Conservation (phyloP, 2,797 vertebrate species). For the Margarornis squamiger region DNA sequence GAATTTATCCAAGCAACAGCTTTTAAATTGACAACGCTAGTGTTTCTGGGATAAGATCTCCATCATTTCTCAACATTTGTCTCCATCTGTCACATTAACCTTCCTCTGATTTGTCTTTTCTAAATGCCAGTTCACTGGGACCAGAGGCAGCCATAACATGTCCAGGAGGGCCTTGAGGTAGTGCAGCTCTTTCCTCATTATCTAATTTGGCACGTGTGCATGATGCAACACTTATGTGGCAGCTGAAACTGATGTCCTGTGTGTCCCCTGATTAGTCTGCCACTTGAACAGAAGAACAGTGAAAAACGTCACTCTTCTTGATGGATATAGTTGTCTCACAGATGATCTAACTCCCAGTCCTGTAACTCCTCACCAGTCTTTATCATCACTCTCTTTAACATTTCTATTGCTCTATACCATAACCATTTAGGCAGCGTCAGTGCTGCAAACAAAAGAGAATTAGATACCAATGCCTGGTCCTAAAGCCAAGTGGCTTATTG, state of each 20-base stretch:
- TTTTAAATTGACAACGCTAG: neutral
- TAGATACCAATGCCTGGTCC: neutral
- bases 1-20: slow-evolving; percentile 18
- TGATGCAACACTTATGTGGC: neutral
- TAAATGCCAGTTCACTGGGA: neutral
- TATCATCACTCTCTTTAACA: neutral
- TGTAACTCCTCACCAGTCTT: neutral
- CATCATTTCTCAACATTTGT: neutral
- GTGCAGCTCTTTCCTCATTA: neutral
- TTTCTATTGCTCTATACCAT: neutral
- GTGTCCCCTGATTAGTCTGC: neutral
- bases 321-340: neutral
- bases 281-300: neutral
- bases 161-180: neutral
- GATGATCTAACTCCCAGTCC: neutral
- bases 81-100: neutral
- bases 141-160: neutral
- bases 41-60: neutral
- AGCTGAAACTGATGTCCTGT: neutral
- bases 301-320: neutral
- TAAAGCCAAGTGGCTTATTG: neutral
- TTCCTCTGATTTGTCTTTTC: neutral
- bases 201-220: fast-evolving
- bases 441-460: neutral
- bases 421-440: neutral